Percentiles rank a stretch among this genome's conserved stretches.
Conservation (phyloP, 2,888 invertebrate genomes). For the Leucoma salicis region DNA sequence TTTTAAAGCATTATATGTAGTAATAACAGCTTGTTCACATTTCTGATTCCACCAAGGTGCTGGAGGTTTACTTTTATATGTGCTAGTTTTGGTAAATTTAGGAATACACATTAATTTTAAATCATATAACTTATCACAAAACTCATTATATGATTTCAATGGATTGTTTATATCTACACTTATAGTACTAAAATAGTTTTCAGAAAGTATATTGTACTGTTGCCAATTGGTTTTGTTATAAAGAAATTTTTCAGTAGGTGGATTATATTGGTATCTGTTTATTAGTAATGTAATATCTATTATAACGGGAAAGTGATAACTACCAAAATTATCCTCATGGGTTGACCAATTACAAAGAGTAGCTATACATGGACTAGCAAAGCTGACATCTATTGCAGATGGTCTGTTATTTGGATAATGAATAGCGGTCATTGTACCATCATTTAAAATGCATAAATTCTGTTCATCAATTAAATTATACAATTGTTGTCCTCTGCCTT, state of each 20-base stretch:
- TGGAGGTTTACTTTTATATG: constrained; percentile 9
- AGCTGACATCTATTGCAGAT: neutral
- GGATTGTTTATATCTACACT: constrained; percentile 1
- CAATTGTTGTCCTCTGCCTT: neutral
- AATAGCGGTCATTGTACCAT: neutral
- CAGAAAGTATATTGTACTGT: constrained; percentile 10
- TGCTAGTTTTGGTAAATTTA: constrained; percentile 10
- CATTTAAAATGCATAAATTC: constrained; percentile 4
- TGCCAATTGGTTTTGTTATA: constrained; percentile 20
- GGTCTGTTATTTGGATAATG: neutral
- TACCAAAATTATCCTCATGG: constrained; percentile 12
- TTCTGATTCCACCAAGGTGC: constrained; percentile 1
- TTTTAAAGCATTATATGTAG: neutral
- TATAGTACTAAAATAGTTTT: constrained; percentile 8
- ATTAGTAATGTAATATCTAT: neutral
- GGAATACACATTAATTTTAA: constrained; percentile 4
- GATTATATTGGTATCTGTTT: constrained; percentile 1
- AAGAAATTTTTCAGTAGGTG: constrained; percentile 6
- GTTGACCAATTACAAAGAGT: constrained; percentile 8
- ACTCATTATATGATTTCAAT: constrained; percentile 4
- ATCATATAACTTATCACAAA: constrained; percentile 6
- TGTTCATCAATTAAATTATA: constrained; percentile 1
- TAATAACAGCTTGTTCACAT: neutral
- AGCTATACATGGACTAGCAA: neutral
- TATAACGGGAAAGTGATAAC: constrained; percentile 17